Evolutionary conservation across 2,888 invertebrate species (phyloP), one percentile per base, ranked within the genome.

Genomic region (Listrodromus nycthemerus): DNA sequence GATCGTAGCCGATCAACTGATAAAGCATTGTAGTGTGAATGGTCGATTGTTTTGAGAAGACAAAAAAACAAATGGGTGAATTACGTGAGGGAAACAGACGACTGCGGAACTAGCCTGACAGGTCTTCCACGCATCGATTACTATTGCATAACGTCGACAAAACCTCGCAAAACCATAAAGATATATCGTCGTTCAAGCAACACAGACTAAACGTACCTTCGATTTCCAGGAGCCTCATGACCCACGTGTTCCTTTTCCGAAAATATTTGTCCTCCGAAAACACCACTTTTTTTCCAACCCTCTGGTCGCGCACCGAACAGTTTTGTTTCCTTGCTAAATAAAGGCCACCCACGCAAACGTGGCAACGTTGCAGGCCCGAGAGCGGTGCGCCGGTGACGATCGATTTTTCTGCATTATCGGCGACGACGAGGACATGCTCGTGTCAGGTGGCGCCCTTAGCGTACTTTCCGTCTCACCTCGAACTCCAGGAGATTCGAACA

Each of bases 361-460:
- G 89, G 89, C 90, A 89, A 88, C 88, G 80, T 86, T 86, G 86
- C 83, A 78, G 86, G 61, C 82, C 84, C 83, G 67, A 78, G 71
- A 74, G 66, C 82, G 55, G 77, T 75, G 52, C 61, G 48, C 13
- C 30, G 33, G 37, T 13, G 52, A 30, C 4, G 70, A 89, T 89
- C 86, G 89, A 88, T 89, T 85, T 55, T 74, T 76, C 85, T 91
- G 73, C 83, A 77, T 88, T 90, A 89, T 73, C 90, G 88, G 48
- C 84, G 19, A 73, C 61, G n/a, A 24, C 7, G 41, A 21, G 19
- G 55, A 63, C 16, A 13, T 6, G 27, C 27, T 37, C 21, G 58
- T 16, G 85, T 66, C 10, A 81, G 77, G 87, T 89, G 88, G 87
- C 86, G 86, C 88, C 87, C 71, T 65, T 78, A 61, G 30, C 8